Conservation (phyloP, 2,888 invertebrate genomes). For the Alloscopus bannaensis region DNA sequence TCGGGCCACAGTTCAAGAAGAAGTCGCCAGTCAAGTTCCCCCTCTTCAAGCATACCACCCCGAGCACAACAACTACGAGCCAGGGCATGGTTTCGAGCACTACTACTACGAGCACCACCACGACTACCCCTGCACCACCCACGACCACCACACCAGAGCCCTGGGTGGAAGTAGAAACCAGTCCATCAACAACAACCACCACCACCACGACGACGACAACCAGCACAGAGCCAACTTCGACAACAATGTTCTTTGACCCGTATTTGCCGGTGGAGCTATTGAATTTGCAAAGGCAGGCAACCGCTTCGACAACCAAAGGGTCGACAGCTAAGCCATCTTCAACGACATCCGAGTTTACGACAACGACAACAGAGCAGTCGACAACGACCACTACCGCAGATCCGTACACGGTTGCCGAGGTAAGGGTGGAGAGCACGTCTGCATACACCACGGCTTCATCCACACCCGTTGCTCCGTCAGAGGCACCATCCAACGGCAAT, state of each 20-base stretch:
- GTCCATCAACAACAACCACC: slow-evolving; percentile 29
- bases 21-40: slow-evolving; percentile 46
- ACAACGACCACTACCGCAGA: slow-evolving; percentile 43
- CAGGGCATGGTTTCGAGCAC: neutral
- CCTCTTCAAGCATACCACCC: slow-evolving; percentile 55
- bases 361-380: slow-evolving; percentile 33
- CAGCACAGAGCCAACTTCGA: slow-evolving; percentile 48
- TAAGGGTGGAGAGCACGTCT: neutral
- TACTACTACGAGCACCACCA: slow-evolving; percentile 6
- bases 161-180: slow-evolving; percentile 27
- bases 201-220: slow-evolving; percentile 32
- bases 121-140: neutral
- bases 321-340: too few relatives aligned
- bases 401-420: slow-evolving; percentile 34
- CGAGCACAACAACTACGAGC: slow-evolving; percentile 42
- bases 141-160: slow-evolving; percentile 29
- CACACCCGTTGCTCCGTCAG: neutral
- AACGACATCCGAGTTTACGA: slow-evolving; percentile 28
- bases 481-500: slow-evolving; percentile 19
- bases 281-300: slow-evolving; percentile 56
- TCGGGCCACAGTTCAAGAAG: slow-evolving; percentile 52
- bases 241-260: slow-evolving; percentile 54
- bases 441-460: neutral
- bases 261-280: slow-evolving; percentile 62
- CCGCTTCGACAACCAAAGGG: slow-evolving; percentile 1